Evolutionary conservation across 2,888 invertebrate genomes (phyloP), one percentile per base, ranked within the genome.

Genomic region (Arrhopalites spinosus): DNA sequence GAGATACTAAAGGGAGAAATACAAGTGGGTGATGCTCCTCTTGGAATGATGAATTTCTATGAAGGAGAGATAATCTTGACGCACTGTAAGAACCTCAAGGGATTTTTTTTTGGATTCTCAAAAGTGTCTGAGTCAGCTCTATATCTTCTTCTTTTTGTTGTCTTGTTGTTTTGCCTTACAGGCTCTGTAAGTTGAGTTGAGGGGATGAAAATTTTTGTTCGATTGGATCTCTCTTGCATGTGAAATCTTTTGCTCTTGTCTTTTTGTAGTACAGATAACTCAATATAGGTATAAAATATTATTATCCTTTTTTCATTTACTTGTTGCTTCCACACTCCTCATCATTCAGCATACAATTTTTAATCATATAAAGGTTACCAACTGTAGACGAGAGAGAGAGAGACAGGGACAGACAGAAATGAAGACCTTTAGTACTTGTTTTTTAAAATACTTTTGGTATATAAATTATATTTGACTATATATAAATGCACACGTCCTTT

Each of bases 31-130:
- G 68, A 66, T 66, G 66, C 66, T 43, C n/a, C 36, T 36, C 36
- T 30, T 29, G 73, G 64, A 74, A 74, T 61, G 23, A 79, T 78
- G 79, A 78, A 78, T 75, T 78, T 78, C 72, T 78, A 75, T 64
- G 72, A 72, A 63, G 76, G 77, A 73, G 74, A 74, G 68, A 79
- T 79, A 71, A 78, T 79, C 72, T 72, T 79, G 66, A 79, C 79
- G 61, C 78, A 79, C 71, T 79, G 79, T 79, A 79, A 79, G 79
- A 66, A 70, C 43, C 70, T 70, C 70, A 56, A 56, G 68, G 70
- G 56, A 70, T 70, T 47, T 36, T 36, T 36, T 36, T 36, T 36
- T 11, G n/a, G n/a, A n/a, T 68, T 68, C 68, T 67, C 53, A 69
- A 15, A 1, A 59, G 43, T 20, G n/a, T 17, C 53, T 56, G 29